phyloP scores from a whole-genome alignment of 2,113 vertebrate species.

The Spheniscus mendiculus region DNA sequence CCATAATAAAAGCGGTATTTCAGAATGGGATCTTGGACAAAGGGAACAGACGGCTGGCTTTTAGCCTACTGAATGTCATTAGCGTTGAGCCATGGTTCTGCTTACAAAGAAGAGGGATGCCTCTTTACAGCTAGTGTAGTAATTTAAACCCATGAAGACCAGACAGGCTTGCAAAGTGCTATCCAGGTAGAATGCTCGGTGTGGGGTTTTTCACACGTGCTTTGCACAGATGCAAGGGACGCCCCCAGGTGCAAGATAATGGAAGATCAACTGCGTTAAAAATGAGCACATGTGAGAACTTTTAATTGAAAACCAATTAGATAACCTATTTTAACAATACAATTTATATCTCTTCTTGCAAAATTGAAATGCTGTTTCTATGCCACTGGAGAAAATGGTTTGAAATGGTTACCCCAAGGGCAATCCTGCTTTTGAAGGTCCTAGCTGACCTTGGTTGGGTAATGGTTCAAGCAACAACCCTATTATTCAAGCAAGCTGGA shows the following conservation, averaged over 20 bases:
- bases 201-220: background rate
- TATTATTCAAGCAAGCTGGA: constrained; percentile 66
- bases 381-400: constrained; percentile 45
- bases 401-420: constrained; percentile 50
- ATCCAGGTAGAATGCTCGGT: too few species aligned
- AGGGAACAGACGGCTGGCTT: background rate
- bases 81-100: background rate
- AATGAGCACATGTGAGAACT: background rate
- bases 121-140: background rate
- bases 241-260: background rate
- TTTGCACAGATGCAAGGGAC: background rate
- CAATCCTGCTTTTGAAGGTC: constrained; percentile 35
- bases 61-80: background rate
- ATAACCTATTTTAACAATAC: background rate
- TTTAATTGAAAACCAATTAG: background rate
- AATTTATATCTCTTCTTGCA: background rate
- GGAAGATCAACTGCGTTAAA: background rate
- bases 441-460: constrained; percentile 54
- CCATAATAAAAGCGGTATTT: background rate
- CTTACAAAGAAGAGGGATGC: background rate
- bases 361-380: constrained; percentile 31
- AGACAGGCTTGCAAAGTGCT: background rate
- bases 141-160: background rate
- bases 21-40: background rate
- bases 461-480: constrained; percentile 65